Evolutionary conservation across 2,113 vertebrate species (phyloP).

Genomic region (Pholis gunnellus): DNA sequence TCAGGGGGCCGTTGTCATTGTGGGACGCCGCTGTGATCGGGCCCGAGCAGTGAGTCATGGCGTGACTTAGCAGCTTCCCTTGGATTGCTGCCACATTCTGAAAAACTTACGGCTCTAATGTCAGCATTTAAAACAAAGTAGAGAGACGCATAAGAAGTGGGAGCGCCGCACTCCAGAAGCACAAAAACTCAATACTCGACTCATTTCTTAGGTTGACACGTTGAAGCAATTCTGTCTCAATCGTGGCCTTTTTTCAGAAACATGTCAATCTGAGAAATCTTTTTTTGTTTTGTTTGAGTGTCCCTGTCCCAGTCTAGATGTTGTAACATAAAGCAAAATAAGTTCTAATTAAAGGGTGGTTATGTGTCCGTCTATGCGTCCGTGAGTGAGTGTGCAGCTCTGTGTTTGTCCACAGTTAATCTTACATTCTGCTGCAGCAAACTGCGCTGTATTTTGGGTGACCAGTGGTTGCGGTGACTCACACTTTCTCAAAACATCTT

Average conservation of each 20-base stretch:
- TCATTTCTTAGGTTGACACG: neutral
- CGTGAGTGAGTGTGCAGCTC: neutral
- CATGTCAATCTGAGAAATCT: neutral
- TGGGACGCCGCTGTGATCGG: constrained; percentile 9
- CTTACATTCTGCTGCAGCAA: neutral
- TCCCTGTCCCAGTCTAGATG: neutral
- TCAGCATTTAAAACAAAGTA: neutral
- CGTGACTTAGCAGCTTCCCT: neutral
- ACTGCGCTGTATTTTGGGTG: neutral
- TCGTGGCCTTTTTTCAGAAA: neutral
- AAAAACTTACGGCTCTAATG: neutral
- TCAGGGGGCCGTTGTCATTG: neutral
- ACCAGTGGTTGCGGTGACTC: neutral
- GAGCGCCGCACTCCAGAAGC: neutral
- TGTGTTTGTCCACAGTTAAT: neutral
- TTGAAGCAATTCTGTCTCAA: neutral
- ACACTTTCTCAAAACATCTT: neutral
- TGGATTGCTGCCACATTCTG: neutral
- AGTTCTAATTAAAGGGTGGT: neutral
- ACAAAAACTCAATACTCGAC: neutral
- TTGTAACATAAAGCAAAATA: neutral
- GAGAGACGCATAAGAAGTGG: neutral
- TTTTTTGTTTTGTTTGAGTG: neutral
- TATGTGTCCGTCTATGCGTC: neutral
- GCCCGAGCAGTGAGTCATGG: neutral